A percentile compares a stretch with the other conserved stretches of the same genome.
Evolutionary conservation across 2,113 vertebrate species (phyloP).

Genomic region (Clarias macrocephalus): DNA sequence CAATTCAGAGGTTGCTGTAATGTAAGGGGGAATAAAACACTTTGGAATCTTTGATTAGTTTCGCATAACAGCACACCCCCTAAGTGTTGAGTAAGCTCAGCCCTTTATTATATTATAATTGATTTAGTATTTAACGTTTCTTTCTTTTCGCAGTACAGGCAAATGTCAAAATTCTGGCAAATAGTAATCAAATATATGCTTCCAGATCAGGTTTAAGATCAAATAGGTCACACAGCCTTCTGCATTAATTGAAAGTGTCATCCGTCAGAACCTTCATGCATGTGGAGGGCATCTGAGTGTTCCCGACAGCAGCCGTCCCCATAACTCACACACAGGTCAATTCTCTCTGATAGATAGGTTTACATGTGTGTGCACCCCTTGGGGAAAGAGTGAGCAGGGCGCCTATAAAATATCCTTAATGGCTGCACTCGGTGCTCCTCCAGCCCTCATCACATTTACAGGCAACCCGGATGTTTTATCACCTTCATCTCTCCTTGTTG

Average conservation of each 20-base stretch:
- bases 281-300: conserved; percentile 30
- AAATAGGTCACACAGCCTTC: background rate
- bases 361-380: conserved; percentile 38
- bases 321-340: conserved; percentile 52
- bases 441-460: conserved; percentile 57
- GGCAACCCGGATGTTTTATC: conserved; percentile 54
- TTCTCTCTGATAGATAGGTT: conserved; percentile 55
- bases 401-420: conserved; percentile 55
- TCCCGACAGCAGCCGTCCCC: conserved; percentile 34
- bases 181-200: background rate
- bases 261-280: background rate
- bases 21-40: background rate
- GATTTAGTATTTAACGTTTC: background rate
- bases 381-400: conserved; percentile 35
- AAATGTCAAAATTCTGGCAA: background rate
- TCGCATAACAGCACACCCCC: background rate
- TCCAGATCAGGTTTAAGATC: background rate
- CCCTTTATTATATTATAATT: background rate
- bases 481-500: conserved; percentile 58
- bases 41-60: background rate
- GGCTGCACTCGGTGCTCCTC: conserved; percentile 50
- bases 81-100: background rate
- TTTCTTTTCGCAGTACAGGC: background rate
- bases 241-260: conserved; percentile 7
- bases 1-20: background rate